A percentile compares a stretch with the other conserved stretches of the same genome.
phyloP scores from a whole-genome alignment of 2,888 invertebrate species.

The Parnassius orleans region DNA sequence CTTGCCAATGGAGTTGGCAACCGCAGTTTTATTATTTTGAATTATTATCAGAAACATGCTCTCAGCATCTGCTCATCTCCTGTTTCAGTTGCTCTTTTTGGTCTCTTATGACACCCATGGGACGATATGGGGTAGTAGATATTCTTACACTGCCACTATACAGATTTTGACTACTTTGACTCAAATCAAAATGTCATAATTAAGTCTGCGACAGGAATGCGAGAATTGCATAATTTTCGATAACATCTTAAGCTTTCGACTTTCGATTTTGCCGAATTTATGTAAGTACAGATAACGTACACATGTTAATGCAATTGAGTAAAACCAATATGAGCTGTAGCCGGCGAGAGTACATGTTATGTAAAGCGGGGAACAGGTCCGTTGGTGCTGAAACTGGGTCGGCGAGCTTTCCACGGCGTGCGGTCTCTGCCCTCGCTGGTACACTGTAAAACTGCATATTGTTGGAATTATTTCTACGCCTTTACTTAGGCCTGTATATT shows the following conservation, averaged over 20 bases:
- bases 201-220: no score
- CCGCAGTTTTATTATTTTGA: no score
- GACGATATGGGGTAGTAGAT: no score
- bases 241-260: conserved; percentile 19
- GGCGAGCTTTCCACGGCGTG: conserved; percentile 54
- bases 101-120: no score
- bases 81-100: no score
- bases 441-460: conserved; percentile 12
- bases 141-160: no score
- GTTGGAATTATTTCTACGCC: conserved; percentile 5
- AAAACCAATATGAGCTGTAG: conserved; percentile 27
- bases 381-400: conserved; percentile 56
- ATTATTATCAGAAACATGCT: no score
- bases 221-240: conserved; percentile 9
- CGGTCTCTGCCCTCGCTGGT: conserved; percentile 44
- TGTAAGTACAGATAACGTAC: conserved; percentile 27
- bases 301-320: conserved; percentile 24
- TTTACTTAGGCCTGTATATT: not conserved
- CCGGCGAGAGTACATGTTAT: conserved; percentile 40
- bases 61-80: no score
- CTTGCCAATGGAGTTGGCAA: no score
- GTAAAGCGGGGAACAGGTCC: conserved; percentile 46
- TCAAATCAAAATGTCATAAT: no score
- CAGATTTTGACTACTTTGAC: no score
- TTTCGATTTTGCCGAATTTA: conserved; percentile 20